phyloP scores from a whole-genome alignment of 2,888 invertebrate genomes.

The Andrena marginata region DNA sequence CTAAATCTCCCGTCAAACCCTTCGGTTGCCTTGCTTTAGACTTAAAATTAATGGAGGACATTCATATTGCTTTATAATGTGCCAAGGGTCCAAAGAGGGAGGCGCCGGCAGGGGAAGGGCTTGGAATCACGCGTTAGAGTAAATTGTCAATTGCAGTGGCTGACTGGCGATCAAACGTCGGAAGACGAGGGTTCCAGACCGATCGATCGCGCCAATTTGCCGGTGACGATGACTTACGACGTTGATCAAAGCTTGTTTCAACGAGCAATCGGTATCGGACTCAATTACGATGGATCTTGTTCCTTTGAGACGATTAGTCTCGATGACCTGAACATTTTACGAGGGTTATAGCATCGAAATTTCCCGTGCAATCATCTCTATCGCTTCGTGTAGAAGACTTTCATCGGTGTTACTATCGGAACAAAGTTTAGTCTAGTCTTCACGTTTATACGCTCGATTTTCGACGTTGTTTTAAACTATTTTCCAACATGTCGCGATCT shows the following conservation, averaged over 20 bases:
- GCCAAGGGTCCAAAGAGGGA: neutral
- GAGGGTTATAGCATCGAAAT: neutral
- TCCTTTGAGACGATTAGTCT: neutral
- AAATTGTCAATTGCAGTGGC: slow-evolving; percentile 61
- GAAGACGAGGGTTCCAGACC: slow-evolving; percentile 60
- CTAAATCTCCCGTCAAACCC: slow-evolving; percentile 7
- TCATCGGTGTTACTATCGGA: no score
- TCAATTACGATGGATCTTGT: slow-evolving; percentile 13
- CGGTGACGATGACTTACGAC: slow-evolving; percentile 49
- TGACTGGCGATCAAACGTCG: slow-evolving; percentile 49
- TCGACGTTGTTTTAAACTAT: no score
- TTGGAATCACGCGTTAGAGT: slow-evolving; percentile 62
- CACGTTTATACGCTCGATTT: no score
- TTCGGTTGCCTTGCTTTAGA: slow-evolving; percentile 16
- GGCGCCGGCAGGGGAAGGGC: neutral
- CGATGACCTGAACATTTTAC: neutral
- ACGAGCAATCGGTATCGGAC: slow-evolving; percentile 34
- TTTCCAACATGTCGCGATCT: no score
- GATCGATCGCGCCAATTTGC: slow-evolving; percentile 67
- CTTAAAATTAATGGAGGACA: slow-evolving; percentile 35
- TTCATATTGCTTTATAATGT: slow-evolving; percentile 14
- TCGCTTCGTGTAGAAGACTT: neutral
- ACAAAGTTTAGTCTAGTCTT: no score
- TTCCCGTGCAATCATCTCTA: neutral
- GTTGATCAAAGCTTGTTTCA: slow-evolving; percentile 13